Conservation (phyloP, 2,797 vertebrate genomes). For the Rhynchotus rufescens region DNA sequence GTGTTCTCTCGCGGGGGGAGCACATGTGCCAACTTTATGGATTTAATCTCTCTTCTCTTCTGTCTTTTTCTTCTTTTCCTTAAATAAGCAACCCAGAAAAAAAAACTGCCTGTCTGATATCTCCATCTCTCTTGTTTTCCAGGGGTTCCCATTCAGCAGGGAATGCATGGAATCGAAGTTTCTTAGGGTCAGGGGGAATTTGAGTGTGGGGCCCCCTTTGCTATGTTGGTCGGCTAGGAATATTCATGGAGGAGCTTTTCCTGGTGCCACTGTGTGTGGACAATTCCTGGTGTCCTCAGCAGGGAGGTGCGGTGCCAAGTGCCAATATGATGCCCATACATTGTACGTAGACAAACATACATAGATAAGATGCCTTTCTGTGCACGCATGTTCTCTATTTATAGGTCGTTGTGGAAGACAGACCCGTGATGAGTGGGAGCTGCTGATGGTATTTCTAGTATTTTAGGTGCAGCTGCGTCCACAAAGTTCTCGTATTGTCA, state of each 20-base stretch:
- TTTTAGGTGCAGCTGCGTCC: background rate
- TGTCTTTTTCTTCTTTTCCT: background rate
- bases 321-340: background rate
- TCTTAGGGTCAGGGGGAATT: background rate
- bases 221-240: accelerated
- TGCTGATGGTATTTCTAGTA: background rate
- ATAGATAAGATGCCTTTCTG: background rate
- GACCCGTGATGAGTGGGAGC: background rate
- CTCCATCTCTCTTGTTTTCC: background rate
- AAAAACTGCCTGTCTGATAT: background rate
- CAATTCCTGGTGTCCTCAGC: background rate
- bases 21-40: accelerated
- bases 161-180: background rate
- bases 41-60: background rate
- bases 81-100: background rate
- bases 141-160: background rate
- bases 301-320: background rate
- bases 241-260: background rate
- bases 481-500: background rate
- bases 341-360: no score
- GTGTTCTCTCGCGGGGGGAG: accelerated
- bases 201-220: background rate
- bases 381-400: background rate
- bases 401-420: background rate
- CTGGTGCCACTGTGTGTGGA: background rate